phyloP scores from a whole-genome alignment of 2,113 vertebrate genomes.

The Mirounga angustirostris region DNA sequence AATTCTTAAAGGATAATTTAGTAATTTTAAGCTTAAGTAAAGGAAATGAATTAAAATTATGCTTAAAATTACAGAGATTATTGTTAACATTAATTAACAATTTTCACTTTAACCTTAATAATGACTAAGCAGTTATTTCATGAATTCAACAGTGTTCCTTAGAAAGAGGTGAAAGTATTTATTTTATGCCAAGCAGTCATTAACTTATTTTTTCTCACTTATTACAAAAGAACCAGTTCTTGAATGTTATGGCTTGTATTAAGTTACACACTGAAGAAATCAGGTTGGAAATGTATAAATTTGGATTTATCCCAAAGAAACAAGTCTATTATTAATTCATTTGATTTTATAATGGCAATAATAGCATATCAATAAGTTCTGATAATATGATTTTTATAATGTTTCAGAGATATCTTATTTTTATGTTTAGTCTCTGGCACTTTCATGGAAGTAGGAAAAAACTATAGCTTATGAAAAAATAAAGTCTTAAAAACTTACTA shows the following conservation, averaged over 20 bases:
- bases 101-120: slow-evolving; percentile 4
- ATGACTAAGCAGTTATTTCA: not conserved
- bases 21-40: slow-evolving; percentile 46
- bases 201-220: slow-evolving; percentile 39
- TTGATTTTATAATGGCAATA: slow-evolving; percentile 68
- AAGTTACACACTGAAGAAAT: slow-evolving; percentile 38
- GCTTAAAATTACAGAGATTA: slow-evolving; percentile 14
- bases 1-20: slow-evolving; percentile 38
- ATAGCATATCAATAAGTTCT: not conserved
- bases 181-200: not conserved
- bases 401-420: slow-evolving; percentile 53
- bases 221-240: not conserved
- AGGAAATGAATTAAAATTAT: slow-evolving; percentile 48
- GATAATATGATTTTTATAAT: slow-evolving; percentile 55
- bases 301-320: slow-evolving; percentile 36
- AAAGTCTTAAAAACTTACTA: not conserved
- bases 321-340: slow-evolving; percentile 62
- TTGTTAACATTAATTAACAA: slow-evolving; percentile 22
- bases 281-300: slow-evolving; percentile 21
- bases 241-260: slow-evolving; percentile 62
- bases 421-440: slow-evolving; percentile 46
- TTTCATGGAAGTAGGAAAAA: slow-evolving; percentile 59
- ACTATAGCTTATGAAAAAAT: not conserved
- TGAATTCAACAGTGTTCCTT: not conserved
- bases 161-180: not conserved